Evolutionary conservation across 2,888 invertebrate species (phyloP), one percentile per base, ranked within the genome.

Genomic region (Ichneumon xanthorius): DNA sequence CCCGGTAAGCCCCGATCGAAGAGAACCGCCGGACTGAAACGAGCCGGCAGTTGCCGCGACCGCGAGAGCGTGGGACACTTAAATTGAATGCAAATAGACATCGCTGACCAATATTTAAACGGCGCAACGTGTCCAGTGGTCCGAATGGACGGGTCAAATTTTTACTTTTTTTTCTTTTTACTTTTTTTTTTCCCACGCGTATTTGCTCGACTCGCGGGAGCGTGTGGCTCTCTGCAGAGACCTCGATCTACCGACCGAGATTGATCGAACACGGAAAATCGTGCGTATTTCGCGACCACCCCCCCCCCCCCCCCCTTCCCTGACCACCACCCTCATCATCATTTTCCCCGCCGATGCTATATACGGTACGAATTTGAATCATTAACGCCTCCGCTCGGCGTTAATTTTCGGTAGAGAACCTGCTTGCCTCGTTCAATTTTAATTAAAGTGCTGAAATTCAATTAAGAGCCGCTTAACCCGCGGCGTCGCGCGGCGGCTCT

Each of bases 391-490:
- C 65, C 71, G 80, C 80, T 76, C 76, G 61, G 50, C 76, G 68
- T 87, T 88, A 85, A 88, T 89, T 89, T 88, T 88, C 84, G 84
- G 87, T 87, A 86, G 88, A 73, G 65, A 82, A 68, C 76, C 73
- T 71, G 84, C 71, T 80, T 77, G 80, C 75, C 83, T 84, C 87
- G 88, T 87, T 89, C 89, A 87, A 90, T 89, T 87, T 89, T 89
- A 87, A 90, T 89, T 89, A 88, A 87, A 88, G 87, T 85, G 82
- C 87, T 85, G 82, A 88, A 89, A 89, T 89, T 90, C 89, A 90
- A 90, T 90, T 88, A 89, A 86, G 85, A 75, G 65, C 72, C 50
- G 80, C 40, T 19, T 77, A 50, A 55, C 72, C 67, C 50, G 55
- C 80, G 71, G 50, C 80, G 72, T 78, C 84, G 77, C 33, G 58